Evolutionary conservation across 2,888 invertebrate species (phyloP), one percentile per base, ranked within the genome.

Genomic region (Chaetogeoica ovagalla): DNA sequence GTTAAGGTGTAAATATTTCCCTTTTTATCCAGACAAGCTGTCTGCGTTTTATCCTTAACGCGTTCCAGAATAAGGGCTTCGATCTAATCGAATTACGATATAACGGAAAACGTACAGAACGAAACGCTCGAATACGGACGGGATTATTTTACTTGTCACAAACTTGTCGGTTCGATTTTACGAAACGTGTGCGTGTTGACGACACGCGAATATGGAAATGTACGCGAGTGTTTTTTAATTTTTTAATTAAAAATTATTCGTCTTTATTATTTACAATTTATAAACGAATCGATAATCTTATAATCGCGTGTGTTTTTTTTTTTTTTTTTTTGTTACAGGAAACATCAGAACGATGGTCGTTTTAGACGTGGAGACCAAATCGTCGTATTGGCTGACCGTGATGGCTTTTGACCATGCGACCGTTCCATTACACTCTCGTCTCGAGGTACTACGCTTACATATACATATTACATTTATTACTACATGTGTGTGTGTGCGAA

Each of bases 301-400:
- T 7, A 43, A 43, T 6, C 43, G 9, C 7, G 43, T 43, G 39
- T 39, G 39, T 6, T 39, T 7, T 6, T 39, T 39, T 6, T 39
- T 43, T 43, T 43, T 43, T 43, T 43, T 9, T 84, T 83, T 82
- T 83, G 84, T 84, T 89, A 11, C 88, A 94, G 97, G 98, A 82
- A 90, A 90, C 73, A 92, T 98, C 84, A 91, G 92, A 83, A 97
- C 97, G 1, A 89, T 92, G 85, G 91, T 92, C 4, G 90, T 94
- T 66, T 89, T 98, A 85, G 98, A 98, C 87, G 90, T 96, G 81
- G 98, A 98, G 88, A 91, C 92, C 3, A 91, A 91, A 84, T 88
- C 91, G 57, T 92, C 93, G 86, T 97, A 96, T 88, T 98, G 98
- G 98, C 88, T 98, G 83, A 96, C 96, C 13, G 91, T 97, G 77